Evolutionary conservation across 2,888 invertebrate genomes (phyloP).

Genomic region (Agonopterix alstromeriana): DNA sequence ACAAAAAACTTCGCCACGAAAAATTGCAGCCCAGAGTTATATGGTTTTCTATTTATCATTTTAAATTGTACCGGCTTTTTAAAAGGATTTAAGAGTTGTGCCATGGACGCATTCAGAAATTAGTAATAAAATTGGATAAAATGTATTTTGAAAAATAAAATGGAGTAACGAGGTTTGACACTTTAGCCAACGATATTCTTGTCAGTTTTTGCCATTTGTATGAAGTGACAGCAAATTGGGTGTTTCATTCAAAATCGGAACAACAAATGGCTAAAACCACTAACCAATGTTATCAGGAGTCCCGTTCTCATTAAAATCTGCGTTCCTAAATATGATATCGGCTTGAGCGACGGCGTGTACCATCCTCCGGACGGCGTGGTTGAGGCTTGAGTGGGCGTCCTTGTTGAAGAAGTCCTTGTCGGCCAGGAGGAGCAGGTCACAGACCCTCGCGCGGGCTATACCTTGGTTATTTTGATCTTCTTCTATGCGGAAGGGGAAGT

Average conservation of each 20-base stretch:
- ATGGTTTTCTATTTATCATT: too few species aligned
- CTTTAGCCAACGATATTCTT: too few species aligned
- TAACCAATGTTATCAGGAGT: constrained; percentile 70
- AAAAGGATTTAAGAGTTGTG: too few species aligned
- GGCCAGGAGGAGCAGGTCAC: constrained; percentile 64
- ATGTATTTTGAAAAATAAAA: too few species aligned
- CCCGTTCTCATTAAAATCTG: constrained; percentile 73
- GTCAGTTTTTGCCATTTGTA: too few species aligned
- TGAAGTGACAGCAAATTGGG: too few species aligned
- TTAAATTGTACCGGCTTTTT: too few species aligned
- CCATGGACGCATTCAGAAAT: too few species aligned
- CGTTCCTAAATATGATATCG: constrained; percentile 70
- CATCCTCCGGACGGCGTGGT: constrained; percentile 58
- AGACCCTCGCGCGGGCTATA: constrained; percentile 50
- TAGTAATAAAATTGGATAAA: too few species aligned
- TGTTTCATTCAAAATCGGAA: not conserved
- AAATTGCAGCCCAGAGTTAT: too few species aligned
- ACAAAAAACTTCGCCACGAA: too few species aligned
- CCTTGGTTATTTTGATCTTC: constrained; percentile 28
- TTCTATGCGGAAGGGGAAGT: constrained; percentile 45
- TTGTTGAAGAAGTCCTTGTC: constrained; percentile 64
- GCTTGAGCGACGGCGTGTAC: constrained; percentile 70
- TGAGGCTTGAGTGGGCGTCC: constrained; percentile 60
- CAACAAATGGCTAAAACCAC: not conserved
- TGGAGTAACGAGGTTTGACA: too few species aligned